Conservation (phyloP, 2,113 vertebrate genomes). For the Megaceryle maxima region DNA sequence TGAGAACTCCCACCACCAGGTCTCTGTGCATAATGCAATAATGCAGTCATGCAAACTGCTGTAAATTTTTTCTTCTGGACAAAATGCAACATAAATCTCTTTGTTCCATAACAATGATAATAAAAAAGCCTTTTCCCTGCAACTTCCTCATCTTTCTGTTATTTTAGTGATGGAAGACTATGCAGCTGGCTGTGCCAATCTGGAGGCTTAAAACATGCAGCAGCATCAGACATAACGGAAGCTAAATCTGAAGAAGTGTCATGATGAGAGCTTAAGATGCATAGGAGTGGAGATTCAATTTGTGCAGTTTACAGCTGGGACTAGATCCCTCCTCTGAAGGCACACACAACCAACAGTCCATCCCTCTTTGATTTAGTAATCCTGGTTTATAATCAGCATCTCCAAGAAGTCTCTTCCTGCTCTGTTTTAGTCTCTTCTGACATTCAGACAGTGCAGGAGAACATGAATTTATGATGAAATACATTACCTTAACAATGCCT, state of each 20-base stretch:
- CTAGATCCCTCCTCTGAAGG: neutral
- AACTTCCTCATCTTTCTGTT: neutral
- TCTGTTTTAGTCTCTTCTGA: neutral
- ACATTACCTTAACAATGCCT: neutral
- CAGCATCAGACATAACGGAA: neutral
- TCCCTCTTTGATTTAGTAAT: neutral
- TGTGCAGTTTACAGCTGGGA: neutral
- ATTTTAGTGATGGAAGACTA: neutral
- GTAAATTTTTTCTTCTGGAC: constrained; percentile 23
- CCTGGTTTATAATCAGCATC: neutral
- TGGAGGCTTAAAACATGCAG: neutral
- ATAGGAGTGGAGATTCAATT: neutral
- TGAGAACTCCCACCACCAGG: constrained; percentile 42
- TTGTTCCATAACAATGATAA: neutral
- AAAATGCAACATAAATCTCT: constrained; percentile 22
- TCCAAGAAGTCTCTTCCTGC: neutral
- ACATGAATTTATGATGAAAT: neutral
- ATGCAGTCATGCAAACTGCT: constrained; percentile 45
- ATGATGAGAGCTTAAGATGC: neutral
- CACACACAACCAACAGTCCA: neutral
- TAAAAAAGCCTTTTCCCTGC: neutral
- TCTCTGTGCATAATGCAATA: constrained; percentile 50
- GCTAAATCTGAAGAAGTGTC: neutral
- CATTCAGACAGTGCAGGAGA: neutral
- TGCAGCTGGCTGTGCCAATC: neutral